Evolutionary conservation across 2,797 vertebrate species (phyloP).

Genomic region (Coluber constrictor): DNA sequence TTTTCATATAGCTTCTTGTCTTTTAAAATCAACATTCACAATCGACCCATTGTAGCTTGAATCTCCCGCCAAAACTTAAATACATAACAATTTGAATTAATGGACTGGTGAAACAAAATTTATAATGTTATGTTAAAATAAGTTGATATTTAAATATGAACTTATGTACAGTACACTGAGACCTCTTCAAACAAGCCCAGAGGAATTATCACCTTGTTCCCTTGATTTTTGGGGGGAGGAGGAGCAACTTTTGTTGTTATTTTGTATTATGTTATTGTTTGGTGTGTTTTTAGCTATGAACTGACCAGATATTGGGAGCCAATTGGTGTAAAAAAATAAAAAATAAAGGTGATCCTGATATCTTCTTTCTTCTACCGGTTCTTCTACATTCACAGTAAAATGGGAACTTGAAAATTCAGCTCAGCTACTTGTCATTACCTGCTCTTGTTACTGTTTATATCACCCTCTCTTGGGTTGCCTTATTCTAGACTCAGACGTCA

Average conservation of each 20-base stretch:
- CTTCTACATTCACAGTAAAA: background rate
- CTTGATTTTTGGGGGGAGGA: background rate
- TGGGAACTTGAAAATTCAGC: background rate
- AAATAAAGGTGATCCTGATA: background rate
- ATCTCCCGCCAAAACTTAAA: too few species aligned
- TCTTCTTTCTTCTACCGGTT: background rate
- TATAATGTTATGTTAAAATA: background rate
- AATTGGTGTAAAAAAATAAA: background rate
- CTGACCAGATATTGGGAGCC: background rate
- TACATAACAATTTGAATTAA: background rate
- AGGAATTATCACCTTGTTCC: background rate
- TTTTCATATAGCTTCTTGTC: background rate
- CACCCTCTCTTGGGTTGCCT: background rate
- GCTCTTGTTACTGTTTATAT: background rate
- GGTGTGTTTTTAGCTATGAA: background rate
- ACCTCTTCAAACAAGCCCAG: background rate
- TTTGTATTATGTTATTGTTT: background rate
- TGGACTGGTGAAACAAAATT: background rate
- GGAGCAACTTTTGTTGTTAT: background rate
- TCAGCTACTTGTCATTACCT: background rate
- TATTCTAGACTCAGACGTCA: background rate
- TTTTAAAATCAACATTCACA: background rate
- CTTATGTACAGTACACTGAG: background rate
- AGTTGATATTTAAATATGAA: background rate
- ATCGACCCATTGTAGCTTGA: too few species aligned